A percentile compares a stretch with the other conserved stretches of the same genome.
Conservation (phyloP, 2,888 invertebrate species). For the Cheilosia grossa region DNA sequence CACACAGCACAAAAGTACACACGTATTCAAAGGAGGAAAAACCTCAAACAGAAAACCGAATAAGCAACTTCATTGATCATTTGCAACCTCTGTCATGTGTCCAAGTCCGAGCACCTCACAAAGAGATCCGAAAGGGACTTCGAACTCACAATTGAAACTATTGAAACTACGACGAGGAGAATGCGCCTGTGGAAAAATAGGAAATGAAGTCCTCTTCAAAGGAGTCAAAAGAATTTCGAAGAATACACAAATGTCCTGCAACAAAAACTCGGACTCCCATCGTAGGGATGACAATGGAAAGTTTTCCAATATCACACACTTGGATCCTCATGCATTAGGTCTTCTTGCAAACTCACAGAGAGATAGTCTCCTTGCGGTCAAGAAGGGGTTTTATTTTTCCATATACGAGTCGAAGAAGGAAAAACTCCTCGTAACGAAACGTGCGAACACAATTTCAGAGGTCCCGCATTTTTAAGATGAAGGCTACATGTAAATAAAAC, state of each 20-base stretch:
- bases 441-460: neutral
- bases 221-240: constrained; percentile 70
- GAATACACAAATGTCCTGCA: constrained; percentile 64
- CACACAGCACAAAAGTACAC: neutral
- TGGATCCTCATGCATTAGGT: constrained; percentile 45
- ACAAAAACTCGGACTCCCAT: constrained; percentile 37
- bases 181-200: constrained; percentile 70
- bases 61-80: constrained; percentile 72
- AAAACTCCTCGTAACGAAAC: neutral
- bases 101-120: constrained; percentile 62
- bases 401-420: neutral
- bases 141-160: constrained; percentile 70
- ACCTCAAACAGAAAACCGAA: constrained; percentile 53
- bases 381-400: neutral
- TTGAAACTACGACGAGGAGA: constrained; percentile 53
- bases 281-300: constrained; percentile 60
- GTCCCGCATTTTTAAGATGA: neutral
- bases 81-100: constrained; percentile 72
- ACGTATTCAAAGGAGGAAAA: constrained; percentile 5
- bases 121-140: constrained; percentile 56
- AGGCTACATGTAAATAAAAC: neutral
- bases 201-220: constrained; percentile 72
- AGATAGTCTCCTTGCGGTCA: constrained; percentile 47
- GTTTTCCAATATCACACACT: constrained; percentile 54
- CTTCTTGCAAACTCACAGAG: constrained; percentile 40